Conservation (phyloP, 2,888 invertebrate genomes). For the Deilephila porcellus region DNA sequence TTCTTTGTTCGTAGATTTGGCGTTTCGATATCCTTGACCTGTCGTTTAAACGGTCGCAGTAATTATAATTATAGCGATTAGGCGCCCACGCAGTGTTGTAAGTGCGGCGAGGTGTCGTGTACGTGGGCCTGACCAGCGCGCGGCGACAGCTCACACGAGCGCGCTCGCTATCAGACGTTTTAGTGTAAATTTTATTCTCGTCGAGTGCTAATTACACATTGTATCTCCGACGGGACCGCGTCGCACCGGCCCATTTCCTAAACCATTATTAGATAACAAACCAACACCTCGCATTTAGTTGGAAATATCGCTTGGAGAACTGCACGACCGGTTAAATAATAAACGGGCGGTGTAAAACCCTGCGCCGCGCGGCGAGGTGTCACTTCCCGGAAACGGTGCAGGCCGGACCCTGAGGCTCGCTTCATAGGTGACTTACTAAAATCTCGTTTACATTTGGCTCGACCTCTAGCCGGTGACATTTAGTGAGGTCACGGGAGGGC, state of each 20-base stretch:
- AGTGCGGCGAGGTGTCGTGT: constrained; percentile 43
- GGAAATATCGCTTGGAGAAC: constrained; percentile 43
- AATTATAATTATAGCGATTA: constrained; percentile 42
- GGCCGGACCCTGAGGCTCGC: constrained; percentile 44
- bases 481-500: constrained; percentile 47
- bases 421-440: constrained; percentile 47
- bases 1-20: constrained; percentile 59
- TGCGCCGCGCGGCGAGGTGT: constrained; percentile 43
- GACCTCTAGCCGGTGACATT: constrained; percentile 56
- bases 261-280: constrained; percentile 51
- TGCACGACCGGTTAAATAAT: constrained; percentile 45
- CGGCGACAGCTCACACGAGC: constrained; percentile 13
- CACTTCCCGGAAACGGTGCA: constrained; percentile 66
- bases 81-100: constrained; percentile 49
- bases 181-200: not conserved
- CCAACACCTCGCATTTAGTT: constrained; percentile 42
- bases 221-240: constrained; percentile 39
- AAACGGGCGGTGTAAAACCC: constrained; percentile 37
- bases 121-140: constrained; percentile 43
- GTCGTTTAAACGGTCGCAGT: constrained; percentile 53
- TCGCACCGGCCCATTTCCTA: constrained; percentile 40
- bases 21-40: constrained; percentile 60
- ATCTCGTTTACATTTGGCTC: constrained; percentile 57
- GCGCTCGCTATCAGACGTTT: not conserved
- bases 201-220: constrained; percentile 47